A percentile compares a stretch with the other conserved stretches of the same genome.
Conservation (phyloP, 1,140 invertebrate species). For the Drosophila mayri region DNA sequence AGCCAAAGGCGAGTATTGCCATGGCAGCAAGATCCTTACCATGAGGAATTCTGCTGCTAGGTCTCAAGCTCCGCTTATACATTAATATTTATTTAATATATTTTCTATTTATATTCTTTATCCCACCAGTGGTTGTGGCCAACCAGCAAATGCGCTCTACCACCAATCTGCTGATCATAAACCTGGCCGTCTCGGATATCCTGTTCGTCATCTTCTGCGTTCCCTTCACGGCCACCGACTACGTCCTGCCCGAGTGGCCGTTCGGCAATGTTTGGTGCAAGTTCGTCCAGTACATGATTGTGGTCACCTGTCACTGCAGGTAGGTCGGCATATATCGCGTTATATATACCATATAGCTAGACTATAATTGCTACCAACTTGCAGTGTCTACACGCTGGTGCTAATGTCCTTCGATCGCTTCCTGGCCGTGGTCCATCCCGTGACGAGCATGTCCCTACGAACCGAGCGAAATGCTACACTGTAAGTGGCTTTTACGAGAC, state of each 20-base stretch:
- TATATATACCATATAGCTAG: constrained; percentile 87
- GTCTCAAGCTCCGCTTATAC: background rate
- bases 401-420: constrained; percentile 98
- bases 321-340: constrained; percentile 85
- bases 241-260: constrained; percentile 94
- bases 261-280: constrained; percentile 97
- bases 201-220: constrained; percentile 98
- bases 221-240: constrained; percentile 88
- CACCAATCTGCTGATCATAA: constrained; percentile 96
- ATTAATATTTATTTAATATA: background rate
- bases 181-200: constrained; percentile 95
- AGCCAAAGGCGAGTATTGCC: constrained; percentile 30
- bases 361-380: constrained; percentile 4
- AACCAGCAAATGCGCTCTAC: constrained; percentile 97
- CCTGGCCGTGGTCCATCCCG: constrained; percentile 97
- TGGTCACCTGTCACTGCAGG: constrained; percentile 90
- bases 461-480: constrained; percentile 93
- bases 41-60: background rate
- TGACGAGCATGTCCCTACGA: constrained; percentile 94
- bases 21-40: constrained; percentile 10
- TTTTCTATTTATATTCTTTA: background rate
- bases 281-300: constrained; percentile 93
- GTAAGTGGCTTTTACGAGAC: constrained; percentile 84
- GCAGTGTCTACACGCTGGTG: constrained; percentile 92
- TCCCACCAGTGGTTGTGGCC: constrained; percentile 91